Percentiles rank a stretch among this genome's conserved stretches.
phyloP scores from a whole-genome alignment of 2,888 invertebrate genomes.

The Athripsodes cinereus region DNA sequence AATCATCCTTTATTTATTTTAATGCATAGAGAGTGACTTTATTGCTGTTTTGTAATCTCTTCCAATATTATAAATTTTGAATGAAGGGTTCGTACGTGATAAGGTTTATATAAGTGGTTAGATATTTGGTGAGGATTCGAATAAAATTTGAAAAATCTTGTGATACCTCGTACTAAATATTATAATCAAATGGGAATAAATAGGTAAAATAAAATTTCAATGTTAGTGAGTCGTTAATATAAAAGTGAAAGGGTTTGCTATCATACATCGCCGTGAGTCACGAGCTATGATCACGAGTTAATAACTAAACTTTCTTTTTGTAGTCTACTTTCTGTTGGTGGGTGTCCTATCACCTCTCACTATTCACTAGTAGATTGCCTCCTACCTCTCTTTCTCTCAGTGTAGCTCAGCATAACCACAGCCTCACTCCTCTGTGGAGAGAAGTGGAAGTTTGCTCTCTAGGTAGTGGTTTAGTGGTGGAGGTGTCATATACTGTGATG shows the following conservation, averaged over 20 bases:
- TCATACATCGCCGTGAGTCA: slow-evolving; percentile 27
- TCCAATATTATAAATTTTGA: too few relatives aligned
- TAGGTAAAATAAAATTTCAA: too few relatives aligned
- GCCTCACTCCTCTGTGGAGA: too few relatives aligned
- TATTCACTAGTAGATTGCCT: not conserved
- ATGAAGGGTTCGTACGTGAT: too few relatives aligned
- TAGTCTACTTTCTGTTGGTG: slow-evolving; percentile 42
- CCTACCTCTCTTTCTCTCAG: not conserved
- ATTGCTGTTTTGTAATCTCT: too few relatives aligned
- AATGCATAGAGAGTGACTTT: too few relatives aligned
- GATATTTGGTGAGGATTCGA: too few relatives aligned
- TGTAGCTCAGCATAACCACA: not conserved
- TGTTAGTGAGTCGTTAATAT: not conserved
- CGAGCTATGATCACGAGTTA: slow-evolving; percentile 3
- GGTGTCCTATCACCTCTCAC: not conserved
- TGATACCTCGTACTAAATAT: too few relatives aligned
- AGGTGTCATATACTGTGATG: not conserved
- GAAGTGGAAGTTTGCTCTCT: not conserved
- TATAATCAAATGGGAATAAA: too few relatives aligned
- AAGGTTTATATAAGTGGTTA: too few relatives aligned
- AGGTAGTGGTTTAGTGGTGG: not conserved
- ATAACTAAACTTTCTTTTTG: slow-evolving; percentile 37
- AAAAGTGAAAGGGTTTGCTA: not conserved
- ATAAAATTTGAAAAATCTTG: too few relatives aligned
- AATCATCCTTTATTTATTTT: too few relatives aligned